Base-by-base conservation (phyloP, 2,797 vertebrate species). In the Oryzias dopingdopingensis region DNA sequence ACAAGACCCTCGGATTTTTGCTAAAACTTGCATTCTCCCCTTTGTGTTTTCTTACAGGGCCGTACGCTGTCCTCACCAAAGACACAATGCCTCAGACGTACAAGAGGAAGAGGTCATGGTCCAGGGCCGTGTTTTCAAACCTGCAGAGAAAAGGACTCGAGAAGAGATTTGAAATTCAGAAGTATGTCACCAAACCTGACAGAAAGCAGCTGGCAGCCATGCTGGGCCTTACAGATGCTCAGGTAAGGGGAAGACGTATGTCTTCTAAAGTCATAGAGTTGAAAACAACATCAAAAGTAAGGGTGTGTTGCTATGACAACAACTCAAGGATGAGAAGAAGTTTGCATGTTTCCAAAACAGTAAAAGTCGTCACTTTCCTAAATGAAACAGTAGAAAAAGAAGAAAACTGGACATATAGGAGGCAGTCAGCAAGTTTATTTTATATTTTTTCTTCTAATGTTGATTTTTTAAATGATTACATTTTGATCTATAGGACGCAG, bases 81-180 rank as follows among this genome's bases (percentile, higher is more conserved):
- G 97, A 99, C 92, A 98, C 97, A 0, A 93, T 99, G 94, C 96
- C 97, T 0, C 97, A 98, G 88, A 99, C 96, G 0, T 98, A 98
- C 92, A 99, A 99, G 82, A 92, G 97, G 76, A 99, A 99, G 57
- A 92, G 97, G 14, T 98, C 97, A 0, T 99, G 97, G 97, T 99
- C 97, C 8, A 89, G 97, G 49, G 97, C 97, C 0, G 97, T 99
- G 72, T 99, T 99, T 77, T 99, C 97, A 44, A 99, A 98, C 74
- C 92, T 99, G 56, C 97, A 99, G 88, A 94, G 97, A 52, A 99
- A 99, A 83, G 97, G 97, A 8, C 92, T 99, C 54, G 97, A 99
- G 86, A 99, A 99, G 65, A 91, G 97, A 26, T 99, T 99, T 46
- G 96, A 99, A 86, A 96, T 99, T 49, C 97, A 99, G 89, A 99